These are phyloP conservation scores for Colostygia pectinataria DNA, from an alignment of 2,888 invertebrate genomes.

Conservation along the genomic window DNA sequence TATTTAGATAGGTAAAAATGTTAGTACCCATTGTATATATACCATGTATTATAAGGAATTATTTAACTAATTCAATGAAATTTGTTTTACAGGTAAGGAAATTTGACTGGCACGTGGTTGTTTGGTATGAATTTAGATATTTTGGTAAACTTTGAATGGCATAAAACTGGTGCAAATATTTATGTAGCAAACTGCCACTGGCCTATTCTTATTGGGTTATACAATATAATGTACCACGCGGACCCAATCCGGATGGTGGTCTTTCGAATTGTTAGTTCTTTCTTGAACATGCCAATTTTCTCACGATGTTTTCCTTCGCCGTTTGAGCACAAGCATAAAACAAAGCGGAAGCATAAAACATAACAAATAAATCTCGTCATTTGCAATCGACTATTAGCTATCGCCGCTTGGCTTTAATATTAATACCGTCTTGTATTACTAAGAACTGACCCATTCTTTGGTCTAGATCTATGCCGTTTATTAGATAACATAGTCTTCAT, in stretches of 20 bases:
- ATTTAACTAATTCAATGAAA: not conserved
- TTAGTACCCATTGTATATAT: too few relatives aligned
- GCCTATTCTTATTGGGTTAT: too few relatives aligned
- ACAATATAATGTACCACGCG: too few relatives aligned
- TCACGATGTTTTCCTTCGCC: too few relatives aligned
- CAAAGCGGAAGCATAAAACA: too few relatives aligned
- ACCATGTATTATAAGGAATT: not conserved
- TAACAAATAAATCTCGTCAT: too few relatives aligned
- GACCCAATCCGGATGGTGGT: too few relatives aligned
- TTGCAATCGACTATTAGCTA: not conserved
- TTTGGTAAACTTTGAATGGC: not conserved
- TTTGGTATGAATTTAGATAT: constrained; percentile 11
- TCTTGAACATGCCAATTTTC: too few relatives aligned
- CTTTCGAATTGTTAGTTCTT: too few relatives aligned
- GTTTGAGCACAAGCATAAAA: too few relatives aligned
- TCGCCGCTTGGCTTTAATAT: not conserved
- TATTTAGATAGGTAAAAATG: not conserved
- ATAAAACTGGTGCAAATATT: not conserved
- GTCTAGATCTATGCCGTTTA: constrained; percentile 12
- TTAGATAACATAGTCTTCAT: constrained; percentile 23
- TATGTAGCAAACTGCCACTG: too few relatives aligned
- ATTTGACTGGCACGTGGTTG: not conserved
- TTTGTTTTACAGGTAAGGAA: constrained; percentile 20
- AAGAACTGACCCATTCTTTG: constrained; percentile 1
- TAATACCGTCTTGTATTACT: not conserved